Conservation (phyloP, 2,113 vertebrate species). For the Neotragus pygmaeus region DNA sequence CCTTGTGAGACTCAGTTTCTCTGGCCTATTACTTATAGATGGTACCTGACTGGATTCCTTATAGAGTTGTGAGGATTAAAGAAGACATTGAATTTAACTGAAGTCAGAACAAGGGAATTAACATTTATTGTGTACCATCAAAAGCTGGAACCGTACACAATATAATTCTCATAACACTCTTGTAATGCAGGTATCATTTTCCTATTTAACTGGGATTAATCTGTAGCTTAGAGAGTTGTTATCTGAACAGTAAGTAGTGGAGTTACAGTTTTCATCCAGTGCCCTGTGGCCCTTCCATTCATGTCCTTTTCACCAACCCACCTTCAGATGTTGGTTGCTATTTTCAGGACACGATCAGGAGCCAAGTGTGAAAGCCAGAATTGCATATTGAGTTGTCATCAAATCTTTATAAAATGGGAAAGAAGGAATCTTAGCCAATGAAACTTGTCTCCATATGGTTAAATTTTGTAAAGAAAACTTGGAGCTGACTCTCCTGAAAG, state of each 20-base stretch:
- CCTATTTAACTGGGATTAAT: neutral
- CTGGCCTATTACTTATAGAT: neutral
- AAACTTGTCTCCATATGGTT: neutral
- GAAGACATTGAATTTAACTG: neutral
- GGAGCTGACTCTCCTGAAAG: neutral
- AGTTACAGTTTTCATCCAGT: neutral
- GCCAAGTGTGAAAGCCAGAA: neutral
- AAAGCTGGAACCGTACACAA: neutral
- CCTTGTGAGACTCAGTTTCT: neutral
- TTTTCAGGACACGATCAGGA: neutral
- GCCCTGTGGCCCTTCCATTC: neutral
- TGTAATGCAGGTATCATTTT: neutral
- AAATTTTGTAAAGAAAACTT: neutral
- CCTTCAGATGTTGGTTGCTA: neutral
- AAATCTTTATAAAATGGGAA: neutral
- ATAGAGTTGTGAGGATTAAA: neutral
- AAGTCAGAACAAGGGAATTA: neutral
- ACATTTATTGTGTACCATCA: neutral
- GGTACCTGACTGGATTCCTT: neutral
- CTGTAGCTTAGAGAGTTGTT: neutral
- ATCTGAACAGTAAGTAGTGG: neutral
- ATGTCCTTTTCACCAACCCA: neutral
- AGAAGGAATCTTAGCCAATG: neutral
- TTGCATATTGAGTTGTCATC: neutral
- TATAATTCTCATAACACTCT: neutral